These are phyloP conservation scores for Alaudala cheleensis DNA, from an alignment of 2,113 vertebrate species.

Conservation along the genomic window DNA sequence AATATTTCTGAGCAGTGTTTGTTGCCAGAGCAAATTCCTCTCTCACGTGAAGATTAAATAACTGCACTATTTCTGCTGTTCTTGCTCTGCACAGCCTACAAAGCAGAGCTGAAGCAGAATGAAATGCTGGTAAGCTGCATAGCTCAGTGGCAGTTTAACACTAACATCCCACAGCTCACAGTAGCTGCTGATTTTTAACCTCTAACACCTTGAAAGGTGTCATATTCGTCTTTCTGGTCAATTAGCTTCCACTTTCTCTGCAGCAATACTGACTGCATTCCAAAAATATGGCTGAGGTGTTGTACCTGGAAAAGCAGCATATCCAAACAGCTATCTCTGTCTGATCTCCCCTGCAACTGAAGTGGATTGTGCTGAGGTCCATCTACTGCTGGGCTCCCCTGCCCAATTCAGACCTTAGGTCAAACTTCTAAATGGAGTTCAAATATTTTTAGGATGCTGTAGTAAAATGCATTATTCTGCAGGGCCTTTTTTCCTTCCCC, in stretches of 20 bases:
- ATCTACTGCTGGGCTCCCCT: background rate
- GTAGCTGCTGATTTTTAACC: background rate
- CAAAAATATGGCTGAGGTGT: background rate
- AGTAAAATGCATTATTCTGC: background rate
- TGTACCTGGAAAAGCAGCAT: background rate
- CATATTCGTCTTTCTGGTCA: background rate
- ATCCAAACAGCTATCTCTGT: background rate
- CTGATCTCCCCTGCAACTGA: background rate
- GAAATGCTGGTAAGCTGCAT: background rate
- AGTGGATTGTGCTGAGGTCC: background rate
- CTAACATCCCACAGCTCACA: background rate
- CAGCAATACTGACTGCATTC: background rate
- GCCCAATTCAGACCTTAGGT: background rate
- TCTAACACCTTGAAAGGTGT: background rate
- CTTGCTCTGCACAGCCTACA: background rate
- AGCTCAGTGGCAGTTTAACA: background rate
- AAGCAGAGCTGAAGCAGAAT: conserved; percentile 32
- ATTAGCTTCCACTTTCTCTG: background rate
- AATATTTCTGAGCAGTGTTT: background rate
- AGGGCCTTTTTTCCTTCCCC: fast-evolving
- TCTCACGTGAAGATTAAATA: background rate
- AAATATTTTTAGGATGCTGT: background rate
- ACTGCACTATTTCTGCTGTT: background rate
- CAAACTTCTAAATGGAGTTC: background rate
- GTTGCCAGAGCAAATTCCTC: background rate